Evolutionary conservation across 35 echinoderm and acorn worm species (phyloP).

Genomic region (Patiria miniata): DNA sequence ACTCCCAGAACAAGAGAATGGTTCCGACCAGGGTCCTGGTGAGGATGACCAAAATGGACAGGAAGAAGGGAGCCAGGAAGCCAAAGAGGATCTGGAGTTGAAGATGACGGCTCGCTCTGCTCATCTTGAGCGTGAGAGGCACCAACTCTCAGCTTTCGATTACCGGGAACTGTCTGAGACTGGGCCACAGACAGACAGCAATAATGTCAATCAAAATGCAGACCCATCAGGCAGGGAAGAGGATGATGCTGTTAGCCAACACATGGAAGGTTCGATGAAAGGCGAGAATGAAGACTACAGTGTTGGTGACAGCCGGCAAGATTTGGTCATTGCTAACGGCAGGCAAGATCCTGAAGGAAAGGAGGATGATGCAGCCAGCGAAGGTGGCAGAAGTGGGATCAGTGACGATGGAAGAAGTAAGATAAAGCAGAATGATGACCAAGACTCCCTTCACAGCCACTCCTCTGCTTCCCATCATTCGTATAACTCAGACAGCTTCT

Average conservation of each 20-base stretch:
- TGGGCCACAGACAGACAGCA: neutral
- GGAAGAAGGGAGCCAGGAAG: conserved; percentile 38
- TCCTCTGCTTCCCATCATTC: neutral
- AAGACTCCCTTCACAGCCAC: conserved; percentile 3
- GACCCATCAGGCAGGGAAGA: conserved; percentile 20
- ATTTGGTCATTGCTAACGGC: neutral
- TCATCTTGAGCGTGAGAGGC: conserved; percentile 54
- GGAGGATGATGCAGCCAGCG: conserved; percentile 23
- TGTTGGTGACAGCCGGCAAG: no score
- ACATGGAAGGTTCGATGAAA: conserved; percentile 9
- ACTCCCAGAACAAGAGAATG: conserved; percentile 48
- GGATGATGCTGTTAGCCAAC: neutral
- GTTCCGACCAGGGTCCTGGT: neutral
- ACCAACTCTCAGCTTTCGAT: conserved; percentile 69
- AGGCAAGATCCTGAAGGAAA: conserved; percentile 13
- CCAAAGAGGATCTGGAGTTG: conserved; percentile 64
- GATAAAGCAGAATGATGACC: neutral
- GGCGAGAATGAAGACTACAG: conserved; percentile 38
- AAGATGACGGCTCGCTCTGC: conserved; percentile 67
- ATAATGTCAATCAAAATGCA: conserved; percentile 81
- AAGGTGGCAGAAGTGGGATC: neutral
- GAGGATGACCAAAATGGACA: conserved; percentile 61
- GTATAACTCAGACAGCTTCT: neutral
- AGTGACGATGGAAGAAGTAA: neutral
- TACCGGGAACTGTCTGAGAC: conserved; percentile 45